Evolutionary conservation across 2,113 vertebrate genomes (phyloP).

Genomic region (Jaculus jaculus): DNA sequence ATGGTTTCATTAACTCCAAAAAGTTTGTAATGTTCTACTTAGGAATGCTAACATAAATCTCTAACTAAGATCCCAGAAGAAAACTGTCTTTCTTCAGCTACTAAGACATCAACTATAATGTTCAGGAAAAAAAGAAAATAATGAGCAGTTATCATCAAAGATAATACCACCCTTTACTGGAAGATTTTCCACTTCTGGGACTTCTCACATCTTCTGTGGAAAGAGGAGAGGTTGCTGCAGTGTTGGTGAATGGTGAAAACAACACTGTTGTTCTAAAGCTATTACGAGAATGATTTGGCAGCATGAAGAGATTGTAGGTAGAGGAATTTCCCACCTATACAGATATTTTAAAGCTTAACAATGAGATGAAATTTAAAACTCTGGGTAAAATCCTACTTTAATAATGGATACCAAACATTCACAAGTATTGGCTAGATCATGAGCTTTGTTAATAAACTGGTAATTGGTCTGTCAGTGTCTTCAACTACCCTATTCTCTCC

Average conservation of each 20-base stretch:
- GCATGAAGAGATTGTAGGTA: slow-evolving; percentile 57
- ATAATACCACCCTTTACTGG: slow-evolving; percentile 32
- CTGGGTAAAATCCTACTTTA: slow-evolving; percentile 39
- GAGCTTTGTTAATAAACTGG: slow-evolving; percentile 38
- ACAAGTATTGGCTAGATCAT: background rate
- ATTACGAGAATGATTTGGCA: slow-evolving; percentile 57
- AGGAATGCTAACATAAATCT: slow-evolving; percentile 64
- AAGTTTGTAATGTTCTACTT: slow-evolving; percentile 63
- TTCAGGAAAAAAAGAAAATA: slow-evolving; percentile 48
- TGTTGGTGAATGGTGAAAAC: background rate
- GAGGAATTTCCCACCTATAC: slow-evolving; percentile 69
- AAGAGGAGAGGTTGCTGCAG: slow-evolving; percentile 9
- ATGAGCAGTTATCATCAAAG: background rate
- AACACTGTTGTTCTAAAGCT: slow-evolving; percentile 56
- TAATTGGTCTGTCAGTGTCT: background rate
- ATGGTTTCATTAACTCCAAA: slow-evolving; percentile 79
- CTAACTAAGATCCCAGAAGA: slow-evolving; percentile 19
- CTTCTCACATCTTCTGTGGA: slow-evolving; percentile 52
- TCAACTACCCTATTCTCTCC: background rate
- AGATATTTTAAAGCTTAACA: slow-evolving; percentile 50
- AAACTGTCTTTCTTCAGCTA: slow-evolving; percentile 18
- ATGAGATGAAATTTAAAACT: slow-evolving; percentile 54
- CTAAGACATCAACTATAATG: slow-evolving; percentile 33
- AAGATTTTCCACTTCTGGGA: slow-evolving; percentile 29
- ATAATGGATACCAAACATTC: slow-evolving; percentile 46